These are phyloP conservation scores for Thaumetopoea pityocampa DNA, from an alignment of 1,140 invertebrate species.

Conservation along the genomic window DNA sequence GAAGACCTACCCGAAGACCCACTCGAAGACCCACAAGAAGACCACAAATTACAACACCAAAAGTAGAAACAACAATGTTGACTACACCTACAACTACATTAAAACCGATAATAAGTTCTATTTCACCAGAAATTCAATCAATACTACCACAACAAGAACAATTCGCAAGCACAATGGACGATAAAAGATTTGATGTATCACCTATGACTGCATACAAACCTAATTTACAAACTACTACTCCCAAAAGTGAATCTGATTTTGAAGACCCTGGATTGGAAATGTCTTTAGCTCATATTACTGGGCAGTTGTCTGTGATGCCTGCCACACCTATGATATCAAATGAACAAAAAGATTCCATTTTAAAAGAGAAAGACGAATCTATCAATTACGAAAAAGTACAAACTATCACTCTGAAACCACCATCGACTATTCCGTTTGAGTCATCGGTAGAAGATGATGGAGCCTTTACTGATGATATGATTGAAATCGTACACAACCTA, in stretches of 20 bases:
- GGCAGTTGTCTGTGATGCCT: constrained; percentile 65
- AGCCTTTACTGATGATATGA: constrained; percentile 46
- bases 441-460: constrained; percentile 38
- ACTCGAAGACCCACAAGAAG: constrained; percentile 35
- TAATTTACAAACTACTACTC: constrained; percentile 34
- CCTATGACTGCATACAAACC: constrained; percentile 30
- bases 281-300: constrained; percentile 71
- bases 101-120: constrained; percentile 7
- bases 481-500: constrained; percentile 57
- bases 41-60: constrained; percentile 42
- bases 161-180: constrained; percentile 9
- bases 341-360: constrained; percentile 32
- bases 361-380: constrained; percentile 20
- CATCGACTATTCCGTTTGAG: constrained; percentile 39
- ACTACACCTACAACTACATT: constrained; percentile 23
- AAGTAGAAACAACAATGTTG: constrained; percentile 24
- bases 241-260: constrained; percentile 52
- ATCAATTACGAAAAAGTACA: constrained; percentile 53
- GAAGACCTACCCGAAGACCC: constrained; percentile 50
- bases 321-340: constrained; percentile 57
- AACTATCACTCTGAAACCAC: constrained; percentile 56
- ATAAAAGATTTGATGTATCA: constrained; percentile 29
- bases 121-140: constrained; percentile 7
- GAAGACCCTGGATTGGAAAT: constrained; percentile 67
- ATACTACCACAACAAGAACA: constrained; percentile 7